Percentiles rank a stretch among this genome's conserved stretches.
Conservation (phyloP, 2,113 vertebrate genomes). For the Megaceryle maxima region DNA sequence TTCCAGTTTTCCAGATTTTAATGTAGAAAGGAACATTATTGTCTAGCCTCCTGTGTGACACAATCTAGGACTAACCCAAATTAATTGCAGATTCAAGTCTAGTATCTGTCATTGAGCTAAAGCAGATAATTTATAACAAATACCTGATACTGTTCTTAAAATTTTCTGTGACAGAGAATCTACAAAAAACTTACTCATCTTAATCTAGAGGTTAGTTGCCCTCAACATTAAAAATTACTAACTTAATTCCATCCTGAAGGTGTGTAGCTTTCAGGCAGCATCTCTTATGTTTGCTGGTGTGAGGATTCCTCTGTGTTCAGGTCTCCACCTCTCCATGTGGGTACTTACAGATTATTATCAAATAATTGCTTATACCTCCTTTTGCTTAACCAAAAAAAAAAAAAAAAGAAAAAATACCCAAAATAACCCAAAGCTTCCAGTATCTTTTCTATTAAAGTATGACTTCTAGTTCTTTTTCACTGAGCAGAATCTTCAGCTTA, state of each 20-base stretch:
- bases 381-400: slow-evolving; percentile 16
- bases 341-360: slow-evolving; percentile 49
- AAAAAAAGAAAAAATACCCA: no score
- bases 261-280: background rate
- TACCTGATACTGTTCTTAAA: background rate
- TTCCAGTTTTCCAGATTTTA: background rate
- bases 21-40: background rate
- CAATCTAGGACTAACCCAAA: background rate
- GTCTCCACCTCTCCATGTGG: slow-evolving; percentile 11
- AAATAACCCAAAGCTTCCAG: no score
- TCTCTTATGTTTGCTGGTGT: background rate
- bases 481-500: background rate
- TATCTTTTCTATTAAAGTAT: background rate
- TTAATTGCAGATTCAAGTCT: slow-evolving; percentile 15
- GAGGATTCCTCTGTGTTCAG: background rate
- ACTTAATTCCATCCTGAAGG: background rate
- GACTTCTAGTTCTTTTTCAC: background rate
- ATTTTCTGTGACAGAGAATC: background rate
- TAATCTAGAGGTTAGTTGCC: slow-evolving; percentile 6
- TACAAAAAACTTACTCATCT: background rate
- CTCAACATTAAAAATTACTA: background rate
- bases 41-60: background rate
- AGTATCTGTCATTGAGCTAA: background rate
- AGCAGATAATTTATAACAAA: background rate
- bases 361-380: slow-evolving; percentile 51